Conservation (phyloP, 1,140 invertebrate genomes). For the Holotrichia oblita region DNA sequence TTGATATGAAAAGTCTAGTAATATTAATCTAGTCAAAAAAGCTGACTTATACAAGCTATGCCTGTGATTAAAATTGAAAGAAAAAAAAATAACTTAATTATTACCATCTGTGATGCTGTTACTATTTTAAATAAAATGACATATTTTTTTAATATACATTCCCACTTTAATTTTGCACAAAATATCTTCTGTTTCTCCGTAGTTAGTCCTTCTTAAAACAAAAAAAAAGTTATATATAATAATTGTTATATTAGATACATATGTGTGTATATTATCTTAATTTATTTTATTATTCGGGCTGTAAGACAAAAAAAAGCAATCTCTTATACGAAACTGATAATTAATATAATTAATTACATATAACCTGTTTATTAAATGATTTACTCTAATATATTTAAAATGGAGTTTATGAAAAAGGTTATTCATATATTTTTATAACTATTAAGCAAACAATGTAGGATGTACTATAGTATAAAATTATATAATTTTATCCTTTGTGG, state of each 20-base stretch:
- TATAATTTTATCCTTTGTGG: background rate
- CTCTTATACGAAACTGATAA: background rate
- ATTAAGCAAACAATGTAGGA: background rate
- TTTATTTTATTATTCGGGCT: background rate
- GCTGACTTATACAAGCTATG: too few relatives aligned
- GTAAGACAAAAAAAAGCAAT: background rate
- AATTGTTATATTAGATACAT: background rate
- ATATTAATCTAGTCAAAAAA: too few relatives aligned
- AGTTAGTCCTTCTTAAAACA: too few relatives aligned
- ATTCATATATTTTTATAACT: constrained; percentile 9
- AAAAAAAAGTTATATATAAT: background rate
- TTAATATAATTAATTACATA: too few relatives aligned
- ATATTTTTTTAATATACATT: constrained; percentile 3
- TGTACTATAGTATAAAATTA: background rate
- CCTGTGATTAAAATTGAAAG: too few relatives aligned
- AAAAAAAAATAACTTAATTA: too few relatives aligned
- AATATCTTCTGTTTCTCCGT: background rate
- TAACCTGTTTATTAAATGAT: too few relatives aligned
- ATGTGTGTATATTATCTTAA: constrained; percentile 17
- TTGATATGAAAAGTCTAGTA: too few relatives aligned
- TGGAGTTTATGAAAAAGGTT: too few relatives aligned
- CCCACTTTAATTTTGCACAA: background rate
- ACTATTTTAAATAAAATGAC: background rate
- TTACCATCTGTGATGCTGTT: background rate
- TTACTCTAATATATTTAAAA: too few relatives aligned